phyloP scores from a whole-genome alignment of 2,888 invertebrate genomes.

The Loripinus fragilis region DNA sequence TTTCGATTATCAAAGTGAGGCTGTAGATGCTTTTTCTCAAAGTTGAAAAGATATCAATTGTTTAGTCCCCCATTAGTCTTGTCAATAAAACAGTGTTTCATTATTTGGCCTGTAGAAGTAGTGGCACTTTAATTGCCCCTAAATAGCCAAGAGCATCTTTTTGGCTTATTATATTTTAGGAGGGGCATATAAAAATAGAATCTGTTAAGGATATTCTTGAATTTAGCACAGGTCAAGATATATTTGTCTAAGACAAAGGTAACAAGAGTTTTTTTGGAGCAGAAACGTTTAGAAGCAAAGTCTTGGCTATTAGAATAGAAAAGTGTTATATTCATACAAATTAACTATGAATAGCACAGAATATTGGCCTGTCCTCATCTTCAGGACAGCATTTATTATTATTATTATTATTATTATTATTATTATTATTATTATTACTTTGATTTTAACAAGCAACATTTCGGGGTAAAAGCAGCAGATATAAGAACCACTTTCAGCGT shows the following conservation, averaged over 20 bases:
- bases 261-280: neutral
- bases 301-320: neutral
- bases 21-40: too few species aligned
- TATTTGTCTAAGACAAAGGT: conserved; percentile 7
- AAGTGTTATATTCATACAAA: too few species aligned
- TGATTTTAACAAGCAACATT: too few species aligned
- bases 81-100: conserved; percentile 7
- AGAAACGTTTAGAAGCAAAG: neutral
- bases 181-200: neutral
- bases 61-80: neutral
- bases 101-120: neutral
- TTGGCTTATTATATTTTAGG: conserved; percentile 16
- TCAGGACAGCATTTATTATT: too few species aligned
- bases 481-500: too few species aligned
- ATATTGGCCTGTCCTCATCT: too few species aligned
- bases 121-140: neutral
- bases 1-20: too few species aligned
- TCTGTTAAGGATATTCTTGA: conserved; percentile 23
- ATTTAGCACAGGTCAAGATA: neutral
- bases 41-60: neutral
- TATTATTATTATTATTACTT: too few species aligned
- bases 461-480: too few species aligned
- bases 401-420: too few species aligned
- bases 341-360: too few species aligned
- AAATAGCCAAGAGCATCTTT: conserved; percentile 10